Evolutionary conservation across 2,797 vertebrate species (phyloP).

Genomic region (Leuciscus waleckii): DNA sequence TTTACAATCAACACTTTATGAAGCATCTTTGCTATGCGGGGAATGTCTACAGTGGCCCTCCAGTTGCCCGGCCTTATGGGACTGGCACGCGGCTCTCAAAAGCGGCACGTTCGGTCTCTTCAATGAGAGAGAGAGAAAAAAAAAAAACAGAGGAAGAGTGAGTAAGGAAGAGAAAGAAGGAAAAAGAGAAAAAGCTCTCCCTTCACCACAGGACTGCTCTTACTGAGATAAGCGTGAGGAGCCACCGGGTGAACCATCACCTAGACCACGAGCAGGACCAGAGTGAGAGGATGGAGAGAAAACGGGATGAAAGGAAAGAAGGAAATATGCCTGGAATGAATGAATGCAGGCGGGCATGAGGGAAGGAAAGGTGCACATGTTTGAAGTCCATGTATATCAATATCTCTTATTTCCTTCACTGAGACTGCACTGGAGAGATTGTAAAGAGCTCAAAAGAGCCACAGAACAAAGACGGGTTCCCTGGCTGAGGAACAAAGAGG

Average conservation of each 20-base stretch:
- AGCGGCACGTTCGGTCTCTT: neutral
- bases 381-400: conserved; percentile 45
- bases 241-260: conserved; percentile 20
- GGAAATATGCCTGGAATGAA: conserved; percentile 26
- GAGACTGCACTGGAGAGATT: conserved; percentile 48
- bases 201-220: conserved; percentile 29
- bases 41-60: conserved; percentile 11
- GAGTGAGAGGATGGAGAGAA: conserved; percentile 1
- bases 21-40: conserved; percentile 27
- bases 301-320: conserved; percentile 23
- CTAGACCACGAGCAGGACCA: neutral
- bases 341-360: conserved; percentile 5
- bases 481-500: conserved; percentile 27
- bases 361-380: conserved; percentile 16
- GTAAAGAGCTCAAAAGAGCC: conserved; percentile 36
- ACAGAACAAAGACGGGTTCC: conserved; percentile 39
- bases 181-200: conserved; percentile 16
- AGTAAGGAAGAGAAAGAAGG: neutral
- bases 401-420: conserved; percentile 35
- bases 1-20: conserved; percentile 40
- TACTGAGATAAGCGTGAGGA: conserved; percentile 24
- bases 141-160: neutral
- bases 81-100: conserved; percentile 11
- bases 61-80: neutral
- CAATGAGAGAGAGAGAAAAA: conserved; percentile 14